These are phyloP conservation scores for Stramonita haemastoma DNA, from an alignment of 2,888 invertebrate genomes.

Conservation along the genomic window DNA sequence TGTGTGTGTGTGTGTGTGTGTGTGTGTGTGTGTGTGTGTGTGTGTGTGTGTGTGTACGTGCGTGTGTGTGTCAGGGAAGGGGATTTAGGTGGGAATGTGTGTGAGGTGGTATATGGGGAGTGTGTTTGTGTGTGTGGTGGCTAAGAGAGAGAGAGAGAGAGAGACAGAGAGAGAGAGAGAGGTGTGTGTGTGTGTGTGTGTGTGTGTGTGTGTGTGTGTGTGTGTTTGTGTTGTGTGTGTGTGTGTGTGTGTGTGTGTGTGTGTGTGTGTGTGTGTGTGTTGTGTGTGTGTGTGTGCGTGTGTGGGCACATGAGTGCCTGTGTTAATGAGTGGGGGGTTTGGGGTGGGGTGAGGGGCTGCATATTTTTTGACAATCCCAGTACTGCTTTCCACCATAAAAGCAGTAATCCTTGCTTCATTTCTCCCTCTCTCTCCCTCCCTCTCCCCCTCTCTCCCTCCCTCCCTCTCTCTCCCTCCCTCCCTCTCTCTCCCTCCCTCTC, in stretches of 20 bases:
- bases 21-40: neutral
- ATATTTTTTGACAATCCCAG: too few relatives aligned
- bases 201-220: neutral
- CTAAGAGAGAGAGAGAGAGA: too few relatives aligned
- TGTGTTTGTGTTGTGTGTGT: neutral
- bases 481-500: neutral
- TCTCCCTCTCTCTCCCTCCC: neutral
- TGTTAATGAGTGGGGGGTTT: neutral
- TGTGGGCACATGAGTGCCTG: neutral
- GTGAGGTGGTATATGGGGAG: neutral
- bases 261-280: neutral
- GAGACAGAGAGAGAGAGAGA: too few relatives aligned
- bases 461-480: neutral
- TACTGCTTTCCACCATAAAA: too few relatives aligned
- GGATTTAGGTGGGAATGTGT: neutral
- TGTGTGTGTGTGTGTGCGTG: slow-evolving; percentile 12
- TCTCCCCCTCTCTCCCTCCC: neutral
- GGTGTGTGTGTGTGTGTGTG: slow-evolving; percentile 24
- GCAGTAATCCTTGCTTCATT: too few relatives aligned
- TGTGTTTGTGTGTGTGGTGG: neutral
- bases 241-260: neutral
- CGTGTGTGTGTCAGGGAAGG: neutral
- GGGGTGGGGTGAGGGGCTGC: neutral
- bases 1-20: neutral
- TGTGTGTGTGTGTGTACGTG: neutral